A percentile compares a stretch with the other conserved stretches of the same genome.
phyloP scores from a whole-genome alignment of 2,888 invertebrate species.

The Ptychoptera albimana region DNA sequence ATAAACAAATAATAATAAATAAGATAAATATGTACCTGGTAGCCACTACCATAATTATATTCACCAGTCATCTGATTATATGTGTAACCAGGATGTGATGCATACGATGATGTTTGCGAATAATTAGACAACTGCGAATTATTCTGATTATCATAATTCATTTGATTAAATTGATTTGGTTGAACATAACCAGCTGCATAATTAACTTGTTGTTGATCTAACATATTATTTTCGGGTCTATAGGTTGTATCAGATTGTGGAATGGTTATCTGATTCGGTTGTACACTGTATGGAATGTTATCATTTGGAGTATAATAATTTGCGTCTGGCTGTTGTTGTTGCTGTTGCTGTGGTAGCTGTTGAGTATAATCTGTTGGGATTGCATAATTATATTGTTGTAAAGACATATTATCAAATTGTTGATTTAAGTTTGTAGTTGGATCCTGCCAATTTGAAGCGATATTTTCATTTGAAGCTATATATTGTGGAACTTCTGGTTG shows the following conservation, averaged over 20 bases:
- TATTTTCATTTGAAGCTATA: slow-evolving; percentile 11
- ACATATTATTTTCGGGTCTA: slow-evolving; percentile 2
- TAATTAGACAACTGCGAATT: slow-evolving; percentile 31
- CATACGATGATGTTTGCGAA: slow-evolving; percentile 35
- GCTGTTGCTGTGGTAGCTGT: slow-evolving; percentile 5
- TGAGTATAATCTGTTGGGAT: slow-evolving; percentile 5
- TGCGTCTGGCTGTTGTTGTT: slow-evolving; percentile 9
- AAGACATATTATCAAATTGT: background rate
- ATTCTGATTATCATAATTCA: background rate
- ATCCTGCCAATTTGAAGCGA: slow-evolving; percentile 11
- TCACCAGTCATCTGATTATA: slow-evolving; percentile 37
- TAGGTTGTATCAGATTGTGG: background rate
- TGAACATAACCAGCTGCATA: slow-evolving; percentile 6
- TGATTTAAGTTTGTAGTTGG: background rate
- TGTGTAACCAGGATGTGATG: slow-evolving; percentile 42
- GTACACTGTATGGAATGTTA: background rate
- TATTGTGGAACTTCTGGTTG: slow-evolving; percentile 8
- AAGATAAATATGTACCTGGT: slow-evolving; percentile 31
- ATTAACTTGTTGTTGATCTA: slow-evolving; percentile 4
- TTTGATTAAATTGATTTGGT: background rate
- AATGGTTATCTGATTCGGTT: background rate
- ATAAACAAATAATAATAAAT: background rate
- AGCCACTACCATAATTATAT: slow-evolving; percentile 46
- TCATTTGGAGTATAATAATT: slow-evolving; percentile 8
- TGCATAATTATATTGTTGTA: slow-evolving; percentile 11